Evolutionary conservation across 2,888 invertebrate genomes (phyloP).

Genomic region (Zygothrica quintamaculata): DNA sequence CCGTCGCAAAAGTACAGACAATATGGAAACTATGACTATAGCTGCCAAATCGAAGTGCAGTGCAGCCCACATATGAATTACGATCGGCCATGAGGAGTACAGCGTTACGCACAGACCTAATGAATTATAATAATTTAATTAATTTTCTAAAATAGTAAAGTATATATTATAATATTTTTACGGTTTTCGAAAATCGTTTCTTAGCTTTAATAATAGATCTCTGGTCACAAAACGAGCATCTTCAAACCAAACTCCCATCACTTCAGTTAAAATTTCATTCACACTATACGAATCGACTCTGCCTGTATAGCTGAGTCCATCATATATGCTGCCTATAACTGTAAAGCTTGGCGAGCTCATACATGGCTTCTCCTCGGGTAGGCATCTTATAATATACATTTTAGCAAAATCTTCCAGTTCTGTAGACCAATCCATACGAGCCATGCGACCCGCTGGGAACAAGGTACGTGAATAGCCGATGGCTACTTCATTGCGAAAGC

Average conservation of each 20-base stretch:
- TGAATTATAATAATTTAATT: not conserved
- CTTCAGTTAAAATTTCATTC: not conserved
- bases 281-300: not conserved
- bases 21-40: conserved; percentile 18
- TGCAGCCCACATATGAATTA: conserved; percentile 56
- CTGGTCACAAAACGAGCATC: conserved; percentile 28
- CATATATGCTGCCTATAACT: conserved; percentile 40
- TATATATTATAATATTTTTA: not conserved
- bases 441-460: conserved; percentile 52
- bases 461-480: conserved; percentile 29
- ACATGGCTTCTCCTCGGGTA: conserved; percentile 13
- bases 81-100: conserved; percentile 51
- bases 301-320: conserved; percentile 15
- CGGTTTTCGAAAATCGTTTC: conserved; percentile 1
- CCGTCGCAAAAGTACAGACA: conserved; percentile 51
- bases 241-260: conserved; percentile 35
- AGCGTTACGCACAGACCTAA: conserved; percentile 21
- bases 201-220: conserved; percentile 10
- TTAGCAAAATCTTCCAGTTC: conserved; percentile 46
- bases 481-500: conserved; percentile 48
- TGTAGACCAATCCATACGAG: conserved; percentile 55
- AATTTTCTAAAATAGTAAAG: too few relatives aligned
- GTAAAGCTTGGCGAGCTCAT: conserved; percentile 46
- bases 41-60: conserved; percentile 14
- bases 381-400: conserved; percentile 30